Percentiles rank a stretch among this genome's conserved stretches.
Conservation (phyloP, 2,797 vertebrate species). For the Sebastes taczanowskii region DNA sequence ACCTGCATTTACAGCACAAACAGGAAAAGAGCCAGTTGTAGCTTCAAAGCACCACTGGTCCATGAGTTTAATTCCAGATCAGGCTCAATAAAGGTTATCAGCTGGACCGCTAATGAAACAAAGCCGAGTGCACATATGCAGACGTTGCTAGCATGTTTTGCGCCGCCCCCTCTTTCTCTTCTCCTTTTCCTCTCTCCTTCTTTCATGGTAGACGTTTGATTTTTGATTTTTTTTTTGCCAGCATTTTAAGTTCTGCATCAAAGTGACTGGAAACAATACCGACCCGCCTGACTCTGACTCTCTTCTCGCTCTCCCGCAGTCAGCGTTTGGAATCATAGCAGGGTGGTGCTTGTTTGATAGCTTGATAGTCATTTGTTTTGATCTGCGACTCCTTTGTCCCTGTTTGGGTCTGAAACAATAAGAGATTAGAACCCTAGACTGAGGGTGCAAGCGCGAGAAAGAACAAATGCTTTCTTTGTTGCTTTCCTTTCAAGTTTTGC, state of each 20-base stretch:
- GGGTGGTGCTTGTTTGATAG: conserved; percentile 84
- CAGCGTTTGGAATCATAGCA: conserved; percentile 78
- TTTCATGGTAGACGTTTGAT: conserved; percentile 89
- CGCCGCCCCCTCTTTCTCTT: conserved; percentile 51
- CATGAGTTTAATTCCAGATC: conserved; percentile 91
- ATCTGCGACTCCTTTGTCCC: conserved; percentile 87
- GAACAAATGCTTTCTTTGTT: conserved; percentile 77
- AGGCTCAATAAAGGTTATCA: conserved; percentile 97
- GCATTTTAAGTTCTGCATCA: conserved; percentile 90
- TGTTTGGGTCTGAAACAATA: conserved; percentile 82
- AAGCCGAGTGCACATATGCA: conserved; percentile 82
- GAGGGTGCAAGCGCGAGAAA: conserved; percentile 68
- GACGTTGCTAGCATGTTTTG: conserved; percentile 66
- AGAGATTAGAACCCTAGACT: conserved; percentile 82
- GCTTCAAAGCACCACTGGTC: conserved; percentile 90
- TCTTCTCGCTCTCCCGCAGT: conserved; percentile 76
- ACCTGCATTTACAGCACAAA: conserved; percentile 90
- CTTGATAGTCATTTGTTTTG: conserved; percentile 88
- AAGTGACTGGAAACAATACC: conserved; percentile 86
- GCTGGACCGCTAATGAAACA: conserved; percentile 90
- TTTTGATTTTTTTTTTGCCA: conserved; percentile 73
- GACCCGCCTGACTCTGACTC: conserved; percentile 84
- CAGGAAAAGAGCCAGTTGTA: conserved; percentile 88
- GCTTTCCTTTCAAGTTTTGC: conserved; percentile 72
- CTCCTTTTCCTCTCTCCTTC: conserved; percentile 54